phyloP scores from a whole-genome alignment of 2,797 vertebrate species.

The Molossus alvarezi region DNA sequence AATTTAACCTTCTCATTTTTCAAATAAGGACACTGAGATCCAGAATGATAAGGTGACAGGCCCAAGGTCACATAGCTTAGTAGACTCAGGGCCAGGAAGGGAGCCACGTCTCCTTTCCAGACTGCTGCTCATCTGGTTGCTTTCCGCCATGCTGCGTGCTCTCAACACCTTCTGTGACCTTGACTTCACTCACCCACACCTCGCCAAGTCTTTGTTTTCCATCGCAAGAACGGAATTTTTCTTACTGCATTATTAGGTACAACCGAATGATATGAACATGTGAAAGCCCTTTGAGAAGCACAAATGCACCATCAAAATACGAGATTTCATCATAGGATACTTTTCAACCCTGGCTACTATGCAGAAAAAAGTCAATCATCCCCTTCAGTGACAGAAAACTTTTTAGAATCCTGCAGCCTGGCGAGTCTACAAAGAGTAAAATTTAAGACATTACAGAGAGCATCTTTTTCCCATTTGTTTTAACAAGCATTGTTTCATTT shows the following conservation, averaged over 20 bases:
- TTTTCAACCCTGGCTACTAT: constrained; percentile 2
- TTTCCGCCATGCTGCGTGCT: background rate
- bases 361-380: constrained; percentile 64
- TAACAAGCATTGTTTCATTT: constrained; percentile 79
- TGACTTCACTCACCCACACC: background rate
- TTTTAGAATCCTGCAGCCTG: constrained; percentile 58
- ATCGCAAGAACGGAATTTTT: constrained; percentile 2
- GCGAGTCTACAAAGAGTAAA: constrained; percentile 60
- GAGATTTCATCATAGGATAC: constrained; percentile 34
- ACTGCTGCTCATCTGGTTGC: background rate
- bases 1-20: background rate
- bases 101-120: background rate
- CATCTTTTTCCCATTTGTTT: constrained; percentile 80
- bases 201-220: background rate
- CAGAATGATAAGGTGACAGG: background rate
- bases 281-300: constrained; percentile 48
- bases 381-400: constrained; percentile 57
- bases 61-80: background rate
- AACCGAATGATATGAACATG: background rate
- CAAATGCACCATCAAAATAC: constrained; percentile 29
- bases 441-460: constrained; percentile 33
- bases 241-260: background rate
- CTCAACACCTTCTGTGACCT: background rate
- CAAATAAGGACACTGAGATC: background rate
- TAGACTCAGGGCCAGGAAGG: background rate